Conservation (phyloP, 2,113 vertebrate genomes). For the Mus spicilegus region DNA sequence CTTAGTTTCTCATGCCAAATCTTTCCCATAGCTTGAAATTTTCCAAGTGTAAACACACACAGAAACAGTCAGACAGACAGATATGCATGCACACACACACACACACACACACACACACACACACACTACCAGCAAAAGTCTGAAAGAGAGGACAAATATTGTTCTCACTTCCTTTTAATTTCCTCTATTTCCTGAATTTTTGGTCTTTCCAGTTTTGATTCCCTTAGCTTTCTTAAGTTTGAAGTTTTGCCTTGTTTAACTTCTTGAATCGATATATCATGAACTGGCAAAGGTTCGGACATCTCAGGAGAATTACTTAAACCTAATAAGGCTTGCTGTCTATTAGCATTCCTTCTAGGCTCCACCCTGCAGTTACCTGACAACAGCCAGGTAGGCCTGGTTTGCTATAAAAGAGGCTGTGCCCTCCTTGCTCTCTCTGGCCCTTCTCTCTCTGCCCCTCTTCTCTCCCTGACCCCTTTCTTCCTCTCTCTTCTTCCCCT, state of each 20-base stretch:
- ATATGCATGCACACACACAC: neutral
- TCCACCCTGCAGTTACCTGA: too few relatives aligned
- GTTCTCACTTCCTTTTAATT: neutral
- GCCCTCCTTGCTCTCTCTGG: too few relatives aligned
- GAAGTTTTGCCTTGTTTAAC: neutral
- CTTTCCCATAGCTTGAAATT: neutral
- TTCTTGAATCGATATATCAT: neutral
- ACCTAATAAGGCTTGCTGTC: neutral
- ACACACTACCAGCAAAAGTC: too few relatives aligned
- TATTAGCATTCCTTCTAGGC: too few relatives aligned
- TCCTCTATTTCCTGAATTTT: neutral
- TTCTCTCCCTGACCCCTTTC: too few relatives aligned
- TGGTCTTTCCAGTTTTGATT: neutral
- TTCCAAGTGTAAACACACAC: neutral
- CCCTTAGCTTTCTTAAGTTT: neutral
- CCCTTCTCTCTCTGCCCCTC: too few relatives aligned
- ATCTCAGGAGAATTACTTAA: neutral
- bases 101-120: neutral
- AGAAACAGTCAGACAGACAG: neutral
- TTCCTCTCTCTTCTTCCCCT: too few relatives aligned
- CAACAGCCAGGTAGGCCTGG: too few relatives aligned
- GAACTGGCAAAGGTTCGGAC: neutral
- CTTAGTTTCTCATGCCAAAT: neutral
- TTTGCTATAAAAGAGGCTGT: too few relatives aligned
- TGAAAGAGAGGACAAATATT: neutral